Evolutionary conservation across 2,888 invertebrate genomes (phyloP), one percentile per base, ranked within the genome.

Genomic region (Mesorhabditis sp.): DNA sequence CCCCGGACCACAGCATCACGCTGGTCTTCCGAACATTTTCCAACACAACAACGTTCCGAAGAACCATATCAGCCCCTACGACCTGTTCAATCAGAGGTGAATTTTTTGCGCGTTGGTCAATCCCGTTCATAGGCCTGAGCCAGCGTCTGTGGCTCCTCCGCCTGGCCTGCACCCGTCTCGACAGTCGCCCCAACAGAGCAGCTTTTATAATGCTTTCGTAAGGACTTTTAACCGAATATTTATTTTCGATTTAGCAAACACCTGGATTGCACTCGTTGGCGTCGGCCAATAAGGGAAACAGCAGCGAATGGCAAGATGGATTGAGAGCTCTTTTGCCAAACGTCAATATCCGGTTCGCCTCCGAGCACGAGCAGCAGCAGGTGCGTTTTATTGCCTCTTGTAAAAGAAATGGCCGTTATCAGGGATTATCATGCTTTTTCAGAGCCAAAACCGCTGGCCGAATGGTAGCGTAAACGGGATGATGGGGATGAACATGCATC

Each of bases 291-390:
- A 41, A 69, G 73, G 65, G 64, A 28, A 28, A 28, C 28, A 28
- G 28, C 28, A 28, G 69, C 13, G 80, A 80, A 50, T 79, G 76
- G 76, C 79, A 80, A 68, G 76, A 78, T 45, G 77, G 68, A 7
- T 75, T 81, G 70, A 79, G 80, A 70, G 81, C 82, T 4, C 68
- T 83, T 28, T 71, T 83, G n/a, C 82, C 82, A 10, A 82, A 82
- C 66, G 82, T 82, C 45, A 83, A 82, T 68, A 81, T 83, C 4
- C 75, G 81, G 13, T 83, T 83, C 65, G 76, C 78, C 67, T 73
- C 75, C 6, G 74, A 73, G 62, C 63, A 69, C 62, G 76, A 74
- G 50, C 72, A 72, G 62, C 69, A 65, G 28, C 64, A 7, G 6
- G 41, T 50, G n/a, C n/a, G 58, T 50, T 50, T 13, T 13, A 13